Evolutionary conservation across 1,140 invertebrate genomes (phyloP), one percentile per base, ranked within the genome.

Genomic region (Sycophaga agraensis): DNA sequence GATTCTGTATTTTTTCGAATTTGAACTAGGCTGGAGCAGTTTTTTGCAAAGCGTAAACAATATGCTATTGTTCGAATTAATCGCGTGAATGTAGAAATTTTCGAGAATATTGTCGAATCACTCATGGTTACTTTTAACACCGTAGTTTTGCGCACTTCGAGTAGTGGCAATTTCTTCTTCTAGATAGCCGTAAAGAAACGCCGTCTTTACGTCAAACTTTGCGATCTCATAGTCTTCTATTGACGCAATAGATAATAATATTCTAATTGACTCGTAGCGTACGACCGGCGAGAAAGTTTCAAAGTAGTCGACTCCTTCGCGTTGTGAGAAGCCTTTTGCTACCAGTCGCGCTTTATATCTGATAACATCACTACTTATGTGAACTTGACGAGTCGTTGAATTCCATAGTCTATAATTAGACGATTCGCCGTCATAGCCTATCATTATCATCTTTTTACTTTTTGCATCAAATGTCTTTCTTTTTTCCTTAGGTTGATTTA

Each of bases 381-480:
- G 17, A 17, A 37, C n/a, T 37, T 37, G 11, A 2, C n/a, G 11
- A 4, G 2, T 4, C 3, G 11, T 14, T 12, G 2, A 4, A n/a
- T 42, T 16, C 39, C 39, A 42, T 4, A 42, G n/a, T 42, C 39
- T 42, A 8, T 42, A 42, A 16, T 42, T 42, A 2, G 6, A 17
- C 6, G 39, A 42, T 42, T 42, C 9, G 19, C n/a, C 16, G 2
- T 37, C 11, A 12, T 37, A 37, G 35, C 11, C 8, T 61, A 26
- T 69, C 14, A 76, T 62, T 40, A 74, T 68, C 59, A 69, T 50
- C 55, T 71, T 67, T 43, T 43, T 28, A 4, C 68, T 55, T 57
- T 75, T 76, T 21, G 60, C 35, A 48, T 73, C 68, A 43, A 64
- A 69, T 54, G 73, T 75, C 39, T 59, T 43, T 3, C 69, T 37